Percentiles rank a stretch among this genome's conserved stretches.
Conservation (phyloP, 2,888 invertebrate genomes). For the Nomada fabriciana region DNA sequence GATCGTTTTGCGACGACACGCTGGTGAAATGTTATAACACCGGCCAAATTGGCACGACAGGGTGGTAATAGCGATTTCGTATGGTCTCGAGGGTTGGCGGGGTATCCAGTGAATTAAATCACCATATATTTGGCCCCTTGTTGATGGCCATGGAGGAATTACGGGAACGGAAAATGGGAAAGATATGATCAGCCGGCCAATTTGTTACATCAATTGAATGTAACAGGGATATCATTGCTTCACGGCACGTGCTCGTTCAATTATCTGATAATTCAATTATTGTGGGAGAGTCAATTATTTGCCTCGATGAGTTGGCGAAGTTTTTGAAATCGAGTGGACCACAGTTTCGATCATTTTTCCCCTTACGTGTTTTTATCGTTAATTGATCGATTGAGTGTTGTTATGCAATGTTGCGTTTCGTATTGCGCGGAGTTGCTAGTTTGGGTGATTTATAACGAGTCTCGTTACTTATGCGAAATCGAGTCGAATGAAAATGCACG, state of each 20-base stretch:
- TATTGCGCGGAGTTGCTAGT: too few species aligned
- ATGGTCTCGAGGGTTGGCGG: not conserved
- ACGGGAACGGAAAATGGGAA: conserved; percentile 4
- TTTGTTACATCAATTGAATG: conserved; percentile 11
- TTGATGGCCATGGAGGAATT: not conserved
- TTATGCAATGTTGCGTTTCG: not conserved
- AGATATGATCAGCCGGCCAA: not conserved
- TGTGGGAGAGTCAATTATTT: not conserved
- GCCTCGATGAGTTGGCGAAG: not conserved
- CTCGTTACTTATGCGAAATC: too few species aligned
- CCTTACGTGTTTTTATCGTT: not conserved
- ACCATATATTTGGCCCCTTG: not conserved
- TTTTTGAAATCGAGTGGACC: not conserved
- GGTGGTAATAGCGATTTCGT: conserved; percentile 17
- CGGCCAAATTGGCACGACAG: conserved; percentile 25
- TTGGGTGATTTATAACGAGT: too few species aligned
- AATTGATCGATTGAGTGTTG: not conserved
- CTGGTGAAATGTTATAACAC: conserved; percentile 33
- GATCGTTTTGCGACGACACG: conserved; percentile 50
- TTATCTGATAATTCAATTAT: conserved; percentile 12
- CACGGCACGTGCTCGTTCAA: conserved; percentile 3
- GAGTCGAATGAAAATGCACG: not conserved
- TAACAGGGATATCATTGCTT: not conserved
- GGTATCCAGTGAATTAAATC: conserved; percentile 5
- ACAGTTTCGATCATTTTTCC: too few species aligned